These are phyloP conservation scores for Coptotermes formosanus DNA, from an alignment of 1,140 invertebrate species.

Conservation along the genomic window DNA sequence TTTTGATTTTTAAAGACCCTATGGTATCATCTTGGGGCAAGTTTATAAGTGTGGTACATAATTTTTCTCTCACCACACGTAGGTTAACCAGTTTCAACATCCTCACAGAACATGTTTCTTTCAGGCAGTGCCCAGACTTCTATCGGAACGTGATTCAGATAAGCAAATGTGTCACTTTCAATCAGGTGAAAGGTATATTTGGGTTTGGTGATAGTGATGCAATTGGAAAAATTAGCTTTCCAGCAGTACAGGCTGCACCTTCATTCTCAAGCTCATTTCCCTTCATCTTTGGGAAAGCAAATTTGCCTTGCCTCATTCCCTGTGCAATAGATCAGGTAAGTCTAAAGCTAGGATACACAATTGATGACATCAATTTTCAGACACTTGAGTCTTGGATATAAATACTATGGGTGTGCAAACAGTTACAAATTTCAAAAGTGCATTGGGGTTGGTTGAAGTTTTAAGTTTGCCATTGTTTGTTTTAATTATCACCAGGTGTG, in stretches of 20 bases:
- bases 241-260: slow-evolving; percentile 94
- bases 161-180: slow-evolving; percentile 92
- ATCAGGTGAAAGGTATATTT: slow-evolving; percentile 95
- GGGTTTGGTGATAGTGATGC: slow-evolving; percentile 95
- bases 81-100: too few relatives aligned
- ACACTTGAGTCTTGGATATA: too few relatives aligned
- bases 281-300: slow-evolving; percentile 83
- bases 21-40: background rate
- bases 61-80: too few relatives aligned
- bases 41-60: background rate
- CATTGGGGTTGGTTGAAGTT: too few relatives aligned
- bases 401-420: too few relatives aligned
- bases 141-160: slow-evolving; percentile 91
- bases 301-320: slow-evolving; percentile 91
- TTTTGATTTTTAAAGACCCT: background rate
- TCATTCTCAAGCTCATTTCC: slow-evolving; percentile 95
- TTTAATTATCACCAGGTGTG: too few relatives aligned
- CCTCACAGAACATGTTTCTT: slow-evolving; percentile 38
- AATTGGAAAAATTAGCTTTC: slow-evolving; percentile 97
- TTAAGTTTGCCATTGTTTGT: too few relatives aligned
- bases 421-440: too few relatives aligned
- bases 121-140: slow-evolving; percentile 79
- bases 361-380: too few relatives aligned
- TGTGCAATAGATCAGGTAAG: slow-evolving; percentile 96
- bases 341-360: too few relatives aligned